Evolutionary conservation across 2,888 invertebrate species (phyloP).

Genomic region (Cephus pygmeus): DNA sequence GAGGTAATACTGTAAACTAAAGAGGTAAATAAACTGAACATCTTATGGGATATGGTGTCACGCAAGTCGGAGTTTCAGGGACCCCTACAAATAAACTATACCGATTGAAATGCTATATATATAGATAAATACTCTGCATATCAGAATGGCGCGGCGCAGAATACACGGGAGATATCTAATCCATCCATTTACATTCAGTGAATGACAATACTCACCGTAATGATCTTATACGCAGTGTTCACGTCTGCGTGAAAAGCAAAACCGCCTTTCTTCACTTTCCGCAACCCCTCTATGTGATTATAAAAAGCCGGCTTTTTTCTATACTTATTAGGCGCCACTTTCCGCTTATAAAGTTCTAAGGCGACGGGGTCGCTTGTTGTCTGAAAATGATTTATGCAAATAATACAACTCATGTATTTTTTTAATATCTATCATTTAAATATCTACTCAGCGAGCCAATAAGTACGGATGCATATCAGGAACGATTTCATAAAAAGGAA

Average conservation of each 20-base stretch:
- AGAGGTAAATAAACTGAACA: too few relatives aligned
- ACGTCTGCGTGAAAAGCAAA: slow-evolving; percentile 79
- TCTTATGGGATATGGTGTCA: too few relatives aligned
- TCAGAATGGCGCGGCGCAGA: too few relatives aligned
- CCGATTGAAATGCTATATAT: too few relatives aligned
- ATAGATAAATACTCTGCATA: too few relatives aligned
- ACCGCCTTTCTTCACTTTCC: slow-evolving; percentile 72
- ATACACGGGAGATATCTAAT: not conserved
- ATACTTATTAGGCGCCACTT: slow-evolving; percentile 63
- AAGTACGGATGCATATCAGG: too few relatives aligned
- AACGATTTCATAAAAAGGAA: too few relatives aligned
- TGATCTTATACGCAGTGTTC: slow-evolving; percentile 76
- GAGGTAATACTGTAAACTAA: not conserved
- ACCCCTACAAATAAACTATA: too few relatives aligned
- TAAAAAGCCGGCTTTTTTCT: slow-evolving; percentile 53
- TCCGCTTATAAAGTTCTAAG: slow-evolving; percentile 71
- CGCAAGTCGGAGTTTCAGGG: too few relatives aligned
- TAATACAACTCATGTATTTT: not conserved
- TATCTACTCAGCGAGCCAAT: too few relatives aligned
- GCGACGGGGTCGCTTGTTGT: slow-evolving; percentile 74
- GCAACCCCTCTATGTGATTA: slow-evolving; percentile 70
- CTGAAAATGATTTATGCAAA: slow-evolving; percentile 56
- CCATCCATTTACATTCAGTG: not conserved
- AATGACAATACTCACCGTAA: slow-evolving; percentile 59
- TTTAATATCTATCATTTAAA: too few relatives aligned